Percentiles rank a stretch among this genome's conserved stretches.
phyloP scores from a whole-genome alignment of 2,888 invertebrate species.

The Sarcophaga variegata region DNA sequence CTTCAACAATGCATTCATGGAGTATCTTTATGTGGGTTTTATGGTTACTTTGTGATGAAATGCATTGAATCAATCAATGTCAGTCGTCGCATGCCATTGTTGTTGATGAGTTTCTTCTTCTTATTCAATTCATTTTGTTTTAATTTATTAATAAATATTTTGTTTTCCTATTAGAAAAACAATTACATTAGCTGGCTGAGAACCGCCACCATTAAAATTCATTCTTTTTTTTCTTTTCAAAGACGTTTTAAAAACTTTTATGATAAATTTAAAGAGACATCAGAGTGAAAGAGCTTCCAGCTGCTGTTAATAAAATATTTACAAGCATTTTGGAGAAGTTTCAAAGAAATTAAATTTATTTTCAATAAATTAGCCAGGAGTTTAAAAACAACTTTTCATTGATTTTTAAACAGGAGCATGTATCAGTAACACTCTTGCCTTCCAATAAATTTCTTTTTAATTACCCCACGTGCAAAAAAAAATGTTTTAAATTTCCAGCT shows the following conservation, averaged over 20 bases:
- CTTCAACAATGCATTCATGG: slow-evolving; percentile 17
- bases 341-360: no score
- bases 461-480: no score
- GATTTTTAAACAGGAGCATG: no score
- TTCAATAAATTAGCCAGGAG: no score
- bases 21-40: not conserved
- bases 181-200: slow-evolving; percentile 1
- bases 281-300: not conserved
- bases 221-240: not conserved
- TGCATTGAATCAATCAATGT: slow-evolving; percentile 53
- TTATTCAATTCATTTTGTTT: not conserved
- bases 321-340: no score
- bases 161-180: not conserved
- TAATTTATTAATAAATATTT: not conserved
- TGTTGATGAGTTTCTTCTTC: slow-evolving; percentile 5
- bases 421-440: no score
- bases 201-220: not conserved
- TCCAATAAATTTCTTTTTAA: no score
- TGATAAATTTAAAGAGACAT: not conserved
- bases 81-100: slow-evolving; percentile 33
- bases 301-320: not conserved
- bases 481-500: no score
- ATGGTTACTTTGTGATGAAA: slow-evolving; percentile 13
- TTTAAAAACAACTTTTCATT: no score
- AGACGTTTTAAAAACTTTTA: not conserved